A percentile compares a stretch with the other conserved stretches of the same genome.
Evolutionary conservation across 2,888 invertebrate genomes (phyloP).

Genomic region (Lepidonotus clava): DNA sequence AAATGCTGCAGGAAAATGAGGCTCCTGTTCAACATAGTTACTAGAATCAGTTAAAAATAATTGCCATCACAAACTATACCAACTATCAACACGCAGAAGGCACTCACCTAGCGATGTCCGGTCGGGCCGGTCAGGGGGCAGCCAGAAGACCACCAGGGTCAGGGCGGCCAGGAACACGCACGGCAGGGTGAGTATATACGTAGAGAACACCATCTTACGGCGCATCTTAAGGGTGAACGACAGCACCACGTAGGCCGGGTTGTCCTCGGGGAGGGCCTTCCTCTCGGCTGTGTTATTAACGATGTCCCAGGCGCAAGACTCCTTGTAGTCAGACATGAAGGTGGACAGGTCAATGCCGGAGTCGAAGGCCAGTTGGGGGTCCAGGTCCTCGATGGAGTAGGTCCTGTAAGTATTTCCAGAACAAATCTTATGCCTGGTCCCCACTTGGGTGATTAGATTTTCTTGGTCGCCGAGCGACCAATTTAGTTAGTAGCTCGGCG

Average conservation of each 20-base stretch:
- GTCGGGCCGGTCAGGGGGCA: slow-evolving; percentile 65
- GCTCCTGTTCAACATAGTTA: no score
- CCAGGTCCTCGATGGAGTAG: slow-evolving; percentile 55
- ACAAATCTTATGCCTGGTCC: no score
- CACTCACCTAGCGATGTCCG: slow-evolving; percentile 62
- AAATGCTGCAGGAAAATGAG: no score
- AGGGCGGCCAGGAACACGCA: slow-evolving; percentile 64
- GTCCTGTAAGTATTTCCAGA: no score
- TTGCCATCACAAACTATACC: no score
- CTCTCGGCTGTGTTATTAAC: slow-evolving; percentile 57
- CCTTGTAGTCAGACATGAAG: slow-evolving; percentile 63
- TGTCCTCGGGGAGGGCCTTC: slow-evolving; percentile 48
- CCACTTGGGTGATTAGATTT: no score
- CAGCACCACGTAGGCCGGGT: slow-evolving; percentile 58
- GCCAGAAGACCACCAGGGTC: slow-evolving; percentile 65
- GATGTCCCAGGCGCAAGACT: slow-evolving; percentile 61
- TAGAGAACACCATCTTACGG: slow-evolving; percentile 63
- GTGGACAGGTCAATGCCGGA: slow-evolving; percentile 61
- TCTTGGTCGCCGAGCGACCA: no score
- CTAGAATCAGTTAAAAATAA: no score
- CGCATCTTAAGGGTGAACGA: slow-evolving; percentile 57
- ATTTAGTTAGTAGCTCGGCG: no score
- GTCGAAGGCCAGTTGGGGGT: slow-evolving; percentile 57
- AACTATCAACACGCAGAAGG: background rate
- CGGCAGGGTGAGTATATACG: slow-evolving; percentile 64